Conservation (phyloP, 2,888 invertebrate genomes). For the Antheraea yamamai region DNA sequence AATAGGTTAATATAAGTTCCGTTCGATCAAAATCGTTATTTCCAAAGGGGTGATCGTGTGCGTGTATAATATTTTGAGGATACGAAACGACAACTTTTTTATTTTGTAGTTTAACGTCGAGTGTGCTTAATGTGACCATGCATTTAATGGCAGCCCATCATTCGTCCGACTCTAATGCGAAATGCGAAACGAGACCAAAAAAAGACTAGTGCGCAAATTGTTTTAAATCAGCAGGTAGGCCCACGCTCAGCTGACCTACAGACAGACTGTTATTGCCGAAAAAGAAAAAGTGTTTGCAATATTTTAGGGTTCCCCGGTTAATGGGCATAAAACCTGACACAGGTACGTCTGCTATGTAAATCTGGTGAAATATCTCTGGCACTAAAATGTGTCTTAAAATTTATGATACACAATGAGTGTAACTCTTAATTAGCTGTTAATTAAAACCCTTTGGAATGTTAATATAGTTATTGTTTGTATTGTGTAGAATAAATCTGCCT, state of each 20-base stretch:
- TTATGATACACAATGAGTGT: not conserved
- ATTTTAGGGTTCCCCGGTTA: slow-evolving; percentile 41
- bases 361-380: not conserved
- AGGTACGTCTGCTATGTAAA: not conserved
- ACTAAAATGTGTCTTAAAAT: not conserved
- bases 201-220: slow-evolving; percentile 72
- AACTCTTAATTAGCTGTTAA: not conserved
- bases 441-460: not conserved
- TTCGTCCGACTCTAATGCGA: slow-evolving; percentile 58
- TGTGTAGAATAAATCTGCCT: not conserved
- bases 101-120: slow-evolving; percentile 16
- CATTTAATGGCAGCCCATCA: slow-evolving; percentile 61
- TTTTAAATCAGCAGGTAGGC: slow-evolving; percentile 79
- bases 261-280: slow-evolving; percentile 63
- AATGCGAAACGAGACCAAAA: slow-evolving; percentile 55
- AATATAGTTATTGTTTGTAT: not conserved
- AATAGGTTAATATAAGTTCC: not conserved
- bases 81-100: not conserved
- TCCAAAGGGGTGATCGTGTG: not conserved
- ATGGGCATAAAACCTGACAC: slow-evolving; percentile 7
- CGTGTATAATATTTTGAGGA: not conserved
- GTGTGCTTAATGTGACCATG: slow-evolving; percentile 2
- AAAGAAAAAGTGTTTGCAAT: slow-evolving; percentile 48
- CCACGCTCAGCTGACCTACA: slow-evolving; percentile 75
- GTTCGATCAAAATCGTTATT: not conserved